phyloP scores from a whole-genome alignment of 1,140 invertebrate species.

The Drosophila pectinifera region DNA sequence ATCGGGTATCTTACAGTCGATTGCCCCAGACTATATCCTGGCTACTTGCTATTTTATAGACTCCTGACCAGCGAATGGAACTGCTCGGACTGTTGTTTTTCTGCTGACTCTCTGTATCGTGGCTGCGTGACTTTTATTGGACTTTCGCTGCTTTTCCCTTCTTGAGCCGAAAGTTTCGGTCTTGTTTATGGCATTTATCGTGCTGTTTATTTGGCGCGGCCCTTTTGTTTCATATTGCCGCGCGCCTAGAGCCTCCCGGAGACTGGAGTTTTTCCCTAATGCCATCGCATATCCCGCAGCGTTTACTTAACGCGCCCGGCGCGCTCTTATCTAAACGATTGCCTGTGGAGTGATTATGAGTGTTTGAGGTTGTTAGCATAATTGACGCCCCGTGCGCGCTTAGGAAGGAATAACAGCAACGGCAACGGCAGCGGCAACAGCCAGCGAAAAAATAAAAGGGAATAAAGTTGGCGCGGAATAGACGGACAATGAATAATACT shows the following conservation, averaged over 20 bases:
- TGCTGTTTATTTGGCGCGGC: slow-evolving; percentile 72
- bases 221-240: slow-evolving; percentile 65
- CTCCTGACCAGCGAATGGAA: slow-evolving; percentile 41
- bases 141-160: slow-evolving; percentile 52
- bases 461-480: slow-evolving; percentile 44
- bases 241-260: slow-evolving; percentile 15
- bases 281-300: slow-evolving; percentile 73
- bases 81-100: slow-evolving; percentile 41
- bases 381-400: slow-evolving; percentile 74
- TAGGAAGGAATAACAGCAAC: slow-evolving; percentile 31
- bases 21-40: neutral
- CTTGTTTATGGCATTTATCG: slow-evolving; percentile 83
- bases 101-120: slow-evolving; percentile 71
- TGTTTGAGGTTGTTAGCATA: slow-evolving; percentile 82
- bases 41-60: slow-evolving; percentile 26
- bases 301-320: slow-evolving; percentile 74
- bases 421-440: slow-evolving; percentile 12
- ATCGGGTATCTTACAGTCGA: neutral
- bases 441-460: slow-evolving; percentile 13
- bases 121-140: slow-evolving; percentile 79
- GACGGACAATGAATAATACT: slow-evolving; percentile 79
- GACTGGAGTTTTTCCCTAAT: slow-evolving; percentile 28
- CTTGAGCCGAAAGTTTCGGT: slow-evolving; percentile 68
- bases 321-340: slow-evolving; percentile 79
- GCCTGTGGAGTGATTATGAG: slow-evolving; percentile 83